A percentile compares a stretch with the other conserved stretches of the same genome.
Conservation (phyloP, 2,888 invertebrate species). For the Heteromyza rotundicornis region DNA sequence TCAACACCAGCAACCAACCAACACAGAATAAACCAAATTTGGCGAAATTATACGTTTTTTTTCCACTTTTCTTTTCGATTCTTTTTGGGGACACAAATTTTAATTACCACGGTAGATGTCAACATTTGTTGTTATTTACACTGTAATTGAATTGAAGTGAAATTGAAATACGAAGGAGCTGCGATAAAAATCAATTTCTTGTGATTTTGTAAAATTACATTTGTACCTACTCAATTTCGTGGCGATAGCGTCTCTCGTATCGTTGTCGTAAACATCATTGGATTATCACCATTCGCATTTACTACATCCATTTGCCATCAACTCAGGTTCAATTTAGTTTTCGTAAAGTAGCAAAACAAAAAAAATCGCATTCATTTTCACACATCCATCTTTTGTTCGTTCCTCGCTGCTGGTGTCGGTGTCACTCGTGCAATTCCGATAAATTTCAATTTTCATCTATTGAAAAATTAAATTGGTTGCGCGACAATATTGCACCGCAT, state of each 20-base stretch:
- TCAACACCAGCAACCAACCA: background rate
- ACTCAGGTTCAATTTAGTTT: background rate
- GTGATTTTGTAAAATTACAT: too few species aligned
- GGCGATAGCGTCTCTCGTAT: too few species aligned
- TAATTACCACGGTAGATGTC: too few species aligned
- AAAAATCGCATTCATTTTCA: background rate
- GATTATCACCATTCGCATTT: too few species aligned
- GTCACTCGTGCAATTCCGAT: background rate
- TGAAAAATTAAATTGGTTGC: too few species aligned
- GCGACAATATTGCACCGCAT: too few species aligned
- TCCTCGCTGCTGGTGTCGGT: background rate
- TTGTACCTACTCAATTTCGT: too few species aligned
- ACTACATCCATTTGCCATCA: background rate
- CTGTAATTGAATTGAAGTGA: slow-evolving; percentile 23
- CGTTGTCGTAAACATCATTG: too few species aligned
- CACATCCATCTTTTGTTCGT: background rate
- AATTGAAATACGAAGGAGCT: slow-evolving; percentile 4
- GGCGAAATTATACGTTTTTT: background rate
- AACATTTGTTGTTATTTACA: slow-evolving; percentile 12
- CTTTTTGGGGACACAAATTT: background rate
- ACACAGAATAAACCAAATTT: too few species aligned
- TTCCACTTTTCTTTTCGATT: background rate
- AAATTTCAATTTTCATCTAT: slow-evolving; percentile 3
- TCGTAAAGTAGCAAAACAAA: background rate
- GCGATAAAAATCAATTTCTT: too few species aligned